Evolutionary conservation across 2,888 invertebrate species (phyloP), one percentile per base, ranked within the genome.

Genomic region (Acrocera orbiculus): DNA sequence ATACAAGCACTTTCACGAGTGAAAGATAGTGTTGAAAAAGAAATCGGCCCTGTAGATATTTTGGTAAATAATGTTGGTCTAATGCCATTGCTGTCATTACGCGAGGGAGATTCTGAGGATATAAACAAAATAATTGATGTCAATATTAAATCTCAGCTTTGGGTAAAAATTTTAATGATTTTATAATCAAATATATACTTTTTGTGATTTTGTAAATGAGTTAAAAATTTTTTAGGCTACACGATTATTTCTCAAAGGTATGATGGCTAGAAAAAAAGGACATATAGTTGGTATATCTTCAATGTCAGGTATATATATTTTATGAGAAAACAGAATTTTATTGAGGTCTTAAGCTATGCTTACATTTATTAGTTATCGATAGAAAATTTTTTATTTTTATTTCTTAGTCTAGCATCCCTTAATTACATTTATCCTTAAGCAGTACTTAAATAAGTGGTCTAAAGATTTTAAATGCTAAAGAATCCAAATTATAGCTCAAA

Each of bases 61-160:
- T 40, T 64, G 32, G 51, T 64, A 3, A 63, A 64, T 42, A 64
- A 64, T 46, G 63, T 63, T 2, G 63, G 63, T 3, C 43, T 54
- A 4, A 58, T 64, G 46, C 58, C 58, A 33, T 51, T 56, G 43
- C 52, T 58, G 17, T 51, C 54, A 9, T 51, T 61, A 8, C 51
- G 58, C 5, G 52, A 56, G 11, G 46, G 56, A 16, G 54, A 56
- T 27, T 53, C 53, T 20, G 53, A 59, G 29, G 59, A 61, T 37
- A 58, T 63, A 32, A 54, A 57, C 24, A 52, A 52, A 10, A 58
- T 61, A 27, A 46, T 64, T 34, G 48, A 58, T 35, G 61, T 63
- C 10, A 64, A 64, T 42, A 47, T 63, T 34, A 53, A 56, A 17
- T 54, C 62, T 11, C 58, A 64, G 26, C 57, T 63, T 36, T 56